phyloP scores from a whole-genome alignment of 2,113 vertebrate genomes.

The Parotia lawesii region DNA sequence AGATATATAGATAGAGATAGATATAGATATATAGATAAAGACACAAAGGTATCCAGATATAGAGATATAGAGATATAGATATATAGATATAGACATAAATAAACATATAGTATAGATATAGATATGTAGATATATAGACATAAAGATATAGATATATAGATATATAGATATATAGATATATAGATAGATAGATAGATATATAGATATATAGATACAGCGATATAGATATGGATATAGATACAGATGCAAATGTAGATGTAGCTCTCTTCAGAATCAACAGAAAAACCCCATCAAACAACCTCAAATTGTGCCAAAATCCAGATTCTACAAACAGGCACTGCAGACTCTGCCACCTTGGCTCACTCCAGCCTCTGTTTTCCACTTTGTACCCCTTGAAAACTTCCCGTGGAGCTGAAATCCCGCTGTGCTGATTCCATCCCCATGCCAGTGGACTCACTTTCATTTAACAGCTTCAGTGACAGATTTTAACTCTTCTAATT shows the following conservation, averaged over 20 bases:
- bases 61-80: too few relatives aligned
- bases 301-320: neutral
- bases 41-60: too few relatives aligned
- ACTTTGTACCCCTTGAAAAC: neutral
- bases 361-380: neutral
- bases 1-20: neutral
- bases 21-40: neutral
- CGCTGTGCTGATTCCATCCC: neutral
- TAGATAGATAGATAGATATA: too few relatives aligned
- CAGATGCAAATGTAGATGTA: fast-evolving
- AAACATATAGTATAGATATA: too few relatives aligned
- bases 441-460: neutral
- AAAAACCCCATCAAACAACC: neutral
- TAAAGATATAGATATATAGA: too few relatives aligned
- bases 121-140: too few relatives aligned
- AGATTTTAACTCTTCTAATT: neutral
- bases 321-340: neutral
- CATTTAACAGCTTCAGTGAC: neutral
- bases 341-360: neutral
- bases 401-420: neutral
- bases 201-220: neutral
- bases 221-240: neutral
- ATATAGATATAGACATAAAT: too few relatives aligned
- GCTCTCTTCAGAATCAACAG: neutral
- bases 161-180: neutral